phyloP scores from a whole-genome alignment of 2,888 invertebrate genomes.

The Tenthredo distinguenda region DNA sequence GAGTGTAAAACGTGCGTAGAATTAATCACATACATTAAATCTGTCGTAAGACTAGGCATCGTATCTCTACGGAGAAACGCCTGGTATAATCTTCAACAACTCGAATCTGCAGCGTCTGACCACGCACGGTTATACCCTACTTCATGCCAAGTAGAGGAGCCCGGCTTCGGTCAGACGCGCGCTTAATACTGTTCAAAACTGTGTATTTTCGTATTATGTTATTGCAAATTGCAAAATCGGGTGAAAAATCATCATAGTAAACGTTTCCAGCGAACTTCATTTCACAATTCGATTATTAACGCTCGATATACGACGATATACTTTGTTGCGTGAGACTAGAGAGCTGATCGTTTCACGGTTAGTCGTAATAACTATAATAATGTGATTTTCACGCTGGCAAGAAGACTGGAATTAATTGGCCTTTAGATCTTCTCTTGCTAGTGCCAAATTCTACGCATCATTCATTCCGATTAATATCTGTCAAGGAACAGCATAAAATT shows the following conservation, averaged over 20 bases:
- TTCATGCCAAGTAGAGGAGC: conserved; percentile 12
- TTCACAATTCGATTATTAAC: not conserved
- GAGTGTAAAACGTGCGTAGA: not conserved
- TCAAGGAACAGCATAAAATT: conserved; percentile 23
- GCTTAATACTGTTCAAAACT: not conserved
- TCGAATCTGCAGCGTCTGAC: not conserved
- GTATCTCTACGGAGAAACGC: not conserved
- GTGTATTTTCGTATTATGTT: not conserved
- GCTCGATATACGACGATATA: not conserved
- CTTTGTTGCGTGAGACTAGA: not conserved
- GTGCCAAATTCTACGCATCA: conserved; percentile 36
- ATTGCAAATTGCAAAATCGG: not conserved
- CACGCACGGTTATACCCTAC: conserved; percentile 34
- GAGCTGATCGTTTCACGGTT: conserved; percentile 4
- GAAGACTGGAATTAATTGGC: conserved; percentile 39
- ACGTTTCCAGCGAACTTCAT: not conserved
- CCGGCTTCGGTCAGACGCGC: not conserved
- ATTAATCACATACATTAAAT: not conserved
- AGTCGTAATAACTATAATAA: conserved; percentile 9
- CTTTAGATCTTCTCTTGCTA: not conserved
- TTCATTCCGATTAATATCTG: conserved; percentile 41
- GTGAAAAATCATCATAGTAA: not conserved
- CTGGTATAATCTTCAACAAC: not conserved
- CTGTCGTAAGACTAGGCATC: not conserved
- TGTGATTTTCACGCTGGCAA: conserved; percentile 25